These are phyloP conservation scores for Prionailurus viverrinus DNA, from an alignment of 2,113 vertebrate species.

Conservation along the genomic window DNA sequence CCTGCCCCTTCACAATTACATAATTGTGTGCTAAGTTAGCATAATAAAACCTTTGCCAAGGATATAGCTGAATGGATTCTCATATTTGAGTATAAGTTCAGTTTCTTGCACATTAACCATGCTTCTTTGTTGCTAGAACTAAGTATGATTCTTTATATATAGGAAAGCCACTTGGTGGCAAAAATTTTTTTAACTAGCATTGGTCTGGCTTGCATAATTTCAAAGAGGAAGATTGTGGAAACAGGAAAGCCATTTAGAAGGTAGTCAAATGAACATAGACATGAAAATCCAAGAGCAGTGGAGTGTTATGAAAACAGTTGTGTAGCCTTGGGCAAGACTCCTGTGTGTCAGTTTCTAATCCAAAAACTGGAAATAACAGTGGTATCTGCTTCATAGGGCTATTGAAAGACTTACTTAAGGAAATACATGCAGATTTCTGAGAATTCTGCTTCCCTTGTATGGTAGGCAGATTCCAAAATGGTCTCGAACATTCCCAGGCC, in stretches of 20 bases:
- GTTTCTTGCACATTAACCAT: not conserved
- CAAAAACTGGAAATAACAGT: not conserved
- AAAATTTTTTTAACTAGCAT: not conserved
- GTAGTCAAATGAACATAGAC: not conserved
- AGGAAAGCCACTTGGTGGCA: not conserved
- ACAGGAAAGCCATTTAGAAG: not conserved
- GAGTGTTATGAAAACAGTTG: not conserved
- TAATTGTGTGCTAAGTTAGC: not conserved
- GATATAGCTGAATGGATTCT: not conserved
- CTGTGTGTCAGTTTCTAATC: slow-evolving; percentile 10
- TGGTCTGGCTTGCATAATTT: not conserved
- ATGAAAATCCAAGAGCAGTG: not conserved
- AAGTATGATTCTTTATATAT: not conserved
- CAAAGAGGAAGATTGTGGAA: not conserved
- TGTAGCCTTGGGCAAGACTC: not conserved
- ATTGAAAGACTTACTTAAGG: not conserved
- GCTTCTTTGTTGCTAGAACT: not conserved
- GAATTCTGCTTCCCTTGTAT: not conserved
- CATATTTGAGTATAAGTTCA: not conserved
- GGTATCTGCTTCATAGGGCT: not conserved
- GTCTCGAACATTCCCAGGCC: not conserved
- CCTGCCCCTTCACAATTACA: not conserved
- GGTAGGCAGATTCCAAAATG: not conserved
- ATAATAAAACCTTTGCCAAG: not conserved
- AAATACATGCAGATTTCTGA: not conserved